Percentiles rank a stretch among this genome's conserved stretches.
Evolutionary conservation across 2,797 vertebrate genomes (phyloP).

Genomic region (Vireo griseus): DNA sequence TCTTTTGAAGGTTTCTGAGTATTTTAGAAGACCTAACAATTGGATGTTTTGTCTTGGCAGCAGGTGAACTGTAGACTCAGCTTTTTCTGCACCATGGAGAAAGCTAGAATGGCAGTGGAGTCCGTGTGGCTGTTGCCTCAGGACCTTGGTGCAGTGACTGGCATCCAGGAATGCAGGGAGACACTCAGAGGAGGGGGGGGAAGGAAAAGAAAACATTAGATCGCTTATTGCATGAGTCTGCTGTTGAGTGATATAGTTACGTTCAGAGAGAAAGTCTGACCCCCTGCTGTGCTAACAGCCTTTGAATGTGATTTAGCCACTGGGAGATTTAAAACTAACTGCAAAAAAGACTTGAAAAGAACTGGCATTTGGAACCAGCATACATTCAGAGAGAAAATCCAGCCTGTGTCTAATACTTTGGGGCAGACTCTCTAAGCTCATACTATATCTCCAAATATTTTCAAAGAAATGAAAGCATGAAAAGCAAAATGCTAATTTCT

Average conservation of each 20-base stretch:
- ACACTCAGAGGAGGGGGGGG: constrained; percentile 6
- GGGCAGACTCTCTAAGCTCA: constrained; percentile 24
- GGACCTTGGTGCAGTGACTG: constrained; percentile 54
- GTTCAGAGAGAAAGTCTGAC: constrained; percentile 52
- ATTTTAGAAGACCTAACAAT: neutral
- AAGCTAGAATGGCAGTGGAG: neutral
- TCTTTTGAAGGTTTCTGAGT: neutral
- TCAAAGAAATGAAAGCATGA: constrained; percentile 52
- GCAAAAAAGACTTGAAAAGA: constrained; percentile 64
- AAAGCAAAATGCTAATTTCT: constrained; percentile 56
- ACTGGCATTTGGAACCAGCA: constrained; percentile 62
- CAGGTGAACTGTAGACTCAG: constrained; percentile 23
- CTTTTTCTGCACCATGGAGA: neutral
- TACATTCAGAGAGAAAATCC: constrained; percentile 53
- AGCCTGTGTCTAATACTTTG: constrained; percentile 44
- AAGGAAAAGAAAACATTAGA: constrained; percentile 65
- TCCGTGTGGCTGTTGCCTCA: constrained; percentile 31
- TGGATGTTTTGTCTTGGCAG: neutral
- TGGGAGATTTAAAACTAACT: constrained; percentile 63
- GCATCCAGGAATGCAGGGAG: constrained; percentile 55
- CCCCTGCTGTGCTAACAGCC: constrained; percentile 61
- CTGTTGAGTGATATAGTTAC: constrained; percentile 70
- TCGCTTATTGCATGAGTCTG: constrained; percentile 55
- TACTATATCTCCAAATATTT: constrained; percentile 57
- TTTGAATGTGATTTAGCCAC: constrained; percentile 70